phyloP scores from a whole-genome alignment of 2,113 vertebrate genomes.

The Sminthopsis crassicaudata region DNA sequence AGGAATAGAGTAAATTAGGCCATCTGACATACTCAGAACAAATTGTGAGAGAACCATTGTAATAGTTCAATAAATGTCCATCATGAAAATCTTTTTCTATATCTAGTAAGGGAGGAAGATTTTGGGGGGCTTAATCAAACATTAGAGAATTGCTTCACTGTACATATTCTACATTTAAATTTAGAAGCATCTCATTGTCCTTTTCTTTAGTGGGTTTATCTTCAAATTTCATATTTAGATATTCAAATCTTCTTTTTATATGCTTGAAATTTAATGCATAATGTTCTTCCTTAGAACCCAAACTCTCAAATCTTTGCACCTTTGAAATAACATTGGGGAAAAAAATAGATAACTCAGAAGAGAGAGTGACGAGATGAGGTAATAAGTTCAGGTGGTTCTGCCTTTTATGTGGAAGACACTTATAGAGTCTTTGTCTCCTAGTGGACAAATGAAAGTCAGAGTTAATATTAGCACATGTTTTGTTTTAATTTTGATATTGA shows the following conservation, averaged over 20 bases:
- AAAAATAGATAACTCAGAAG: conserved; percentile 4
- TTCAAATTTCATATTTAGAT: conserved; percentile 30
- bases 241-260: neutral
- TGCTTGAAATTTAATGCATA: conserved; percentile 21
- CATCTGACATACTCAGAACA: conserved; percentile 39
- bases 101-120: conserved; percentile 8
- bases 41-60: neutral
- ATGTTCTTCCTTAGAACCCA: conserved; percentile 23
- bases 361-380: neutral
- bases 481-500: neutral
- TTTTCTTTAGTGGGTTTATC: neutral
- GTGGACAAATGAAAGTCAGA: neutral
- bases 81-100: neutral
- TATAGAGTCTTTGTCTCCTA: neutral
- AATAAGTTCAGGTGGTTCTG: neutral
- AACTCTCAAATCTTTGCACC: conserved; percentile 25
- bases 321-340: conserved; percentile 25
- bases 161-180: neutral
- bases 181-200: neutral
- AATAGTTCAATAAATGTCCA: neutral
- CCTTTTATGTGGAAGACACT: neutral
- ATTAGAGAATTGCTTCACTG: neutral
- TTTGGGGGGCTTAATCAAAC: conserved; percentile 16
- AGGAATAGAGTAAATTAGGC: conserved; percentile 36
- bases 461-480: neutral